Conservation (phyloP, 2,888 invertebrate genomes). For the Mantis religiosa region DNA sequence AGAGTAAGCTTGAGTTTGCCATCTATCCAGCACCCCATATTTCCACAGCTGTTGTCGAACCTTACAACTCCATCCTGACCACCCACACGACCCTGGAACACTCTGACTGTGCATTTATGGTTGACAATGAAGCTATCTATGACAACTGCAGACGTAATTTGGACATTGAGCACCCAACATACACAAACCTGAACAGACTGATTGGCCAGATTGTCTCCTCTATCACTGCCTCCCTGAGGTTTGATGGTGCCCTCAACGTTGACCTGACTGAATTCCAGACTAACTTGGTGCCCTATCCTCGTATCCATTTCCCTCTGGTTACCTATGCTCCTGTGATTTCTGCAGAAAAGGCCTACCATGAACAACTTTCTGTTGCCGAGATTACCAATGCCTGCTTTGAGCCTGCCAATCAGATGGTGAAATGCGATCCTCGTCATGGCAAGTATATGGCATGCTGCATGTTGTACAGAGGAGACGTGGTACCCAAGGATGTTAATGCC, state of each 20-base stretch:
- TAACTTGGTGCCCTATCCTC: constrained; percentile 58
- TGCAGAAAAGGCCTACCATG: constrained; percentile 92
- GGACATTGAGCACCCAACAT: constrained; percentile 56
- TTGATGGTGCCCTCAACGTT: constrained; percentile 59
- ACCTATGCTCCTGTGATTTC: constrained; percentile 57
- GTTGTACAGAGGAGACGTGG: constrained; percentile 51
- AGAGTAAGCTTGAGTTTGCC: constrained; percentile 60
- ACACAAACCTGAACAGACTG: constrained; percentile 58
- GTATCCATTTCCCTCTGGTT: constrained; percentile 59
- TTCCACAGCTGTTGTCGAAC: constrained; percentile 48
- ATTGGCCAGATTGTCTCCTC: constrained; percentile 58
- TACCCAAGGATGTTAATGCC: constrained; percentile 44
- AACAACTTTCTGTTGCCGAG: constrained; percentile 85
- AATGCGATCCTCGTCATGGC: constrained; percentile 88
- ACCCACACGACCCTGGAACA: constrained; percentile 60
- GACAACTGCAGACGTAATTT: constrained; percentile 57
- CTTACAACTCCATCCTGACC: constrained; percentile 57
- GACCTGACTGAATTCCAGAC: constrained; percentile 61
- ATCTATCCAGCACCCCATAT: constrained; percentile 62
- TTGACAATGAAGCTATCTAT: constrained; percentile 51
- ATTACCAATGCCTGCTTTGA: constrained; percentile 96
- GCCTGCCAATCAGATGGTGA: constrained; percentile 93
- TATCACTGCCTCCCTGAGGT: constrained; percentile 57
- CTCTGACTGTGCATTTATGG: constrained; percentile 62
- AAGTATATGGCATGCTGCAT: constrained; percentile 96